A percentile compares a stretch with the other conserved stretches of the same genome.
Evolutionary conservation across 1,140 invertebrate genomes (phyloP).

Genomic region (Atta colombica): DNA sequence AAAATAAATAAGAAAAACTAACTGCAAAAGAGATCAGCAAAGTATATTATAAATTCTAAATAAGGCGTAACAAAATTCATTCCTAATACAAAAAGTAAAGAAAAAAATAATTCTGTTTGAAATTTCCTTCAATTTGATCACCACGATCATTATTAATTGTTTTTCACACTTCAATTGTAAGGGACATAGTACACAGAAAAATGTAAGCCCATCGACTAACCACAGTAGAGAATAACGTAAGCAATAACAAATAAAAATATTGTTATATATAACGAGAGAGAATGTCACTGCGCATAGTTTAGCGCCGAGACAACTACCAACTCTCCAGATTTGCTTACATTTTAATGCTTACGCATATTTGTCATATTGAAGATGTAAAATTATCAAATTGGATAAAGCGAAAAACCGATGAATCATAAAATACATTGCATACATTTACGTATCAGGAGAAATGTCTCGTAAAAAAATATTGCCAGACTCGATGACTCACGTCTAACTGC

Average conservation of each 20-base stretch:
- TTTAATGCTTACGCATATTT: not conserved
- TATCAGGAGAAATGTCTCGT: not conserved
- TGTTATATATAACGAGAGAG: too few species aligned
- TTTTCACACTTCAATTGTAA: not conserved
- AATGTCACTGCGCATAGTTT: too few species aligned
- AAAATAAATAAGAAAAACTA: not conserved
- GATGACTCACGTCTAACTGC: not conserved
- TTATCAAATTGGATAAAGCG: not conserved
- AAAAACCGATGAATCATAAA: not conserved
- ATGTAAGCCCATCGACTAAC: too few species aligned
- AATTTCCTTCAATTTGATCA: not conserved
- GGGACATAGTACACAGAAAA: too few species aligned
- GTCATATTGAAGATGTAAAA: not conserved
- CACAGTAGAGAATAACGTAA: too few species aligned
- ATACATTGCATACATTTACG: not conserved
- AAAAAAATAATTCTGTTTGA: not conserved
- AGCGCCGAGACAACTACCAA: too few species aligned
- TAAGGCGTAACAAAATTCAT: not conserved
- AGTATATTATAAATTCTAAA: not conserved
- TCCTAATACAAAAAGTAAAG: not conserved
- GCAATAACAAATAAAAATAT: too few species aligned
- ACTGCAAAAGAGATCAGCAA: not conserved
- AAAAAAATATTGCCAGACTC: not conserved
- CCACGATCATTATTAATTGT: not conserved
- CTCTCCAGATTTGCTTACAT: too few species aligned